Evolutionary conservation across 2,113 vertebrate genomes (phyloP).

Genomic region (Rhinoptilus africanus): DNA sequence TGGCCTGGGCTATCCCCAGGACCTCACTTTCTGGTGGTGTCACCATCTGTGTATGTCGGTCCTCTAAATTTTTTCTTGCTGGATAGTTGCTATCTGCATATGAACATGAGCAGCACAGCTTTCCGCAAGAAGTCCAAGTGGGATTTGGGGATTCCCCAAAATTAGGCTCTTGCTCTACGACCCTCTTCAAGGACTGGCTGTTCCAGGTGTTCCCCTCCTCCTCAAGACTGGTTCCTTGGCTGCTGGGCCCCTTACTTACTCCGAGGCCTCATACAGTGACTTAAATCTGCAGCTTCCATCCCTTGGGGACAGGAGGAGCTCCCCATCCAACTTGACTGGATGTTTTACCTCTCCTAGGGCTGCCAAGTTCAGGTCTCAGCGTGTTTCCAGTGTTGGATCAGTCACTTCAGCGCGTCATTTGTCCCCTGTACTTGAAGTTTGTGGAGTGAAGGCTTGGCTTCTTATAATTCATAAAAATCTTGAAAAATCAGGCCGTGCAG

Average conservation of each 20-base stretch:
- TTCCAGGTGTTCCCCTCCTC: background rate
- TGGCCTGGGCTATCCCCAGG: background rate
- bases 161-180: background rate
- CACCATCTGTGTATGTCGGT: background rate
- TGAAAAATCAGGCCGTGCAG: too few relatives aligned
- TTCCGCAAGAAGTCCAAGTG: background rate
- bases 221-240: background rate
- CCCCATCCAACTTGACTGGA: fast-evolving
- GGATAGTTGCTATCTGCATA: background rate
- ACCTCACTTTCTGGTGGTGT: background rate
- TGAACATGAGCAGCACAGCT: background rate
- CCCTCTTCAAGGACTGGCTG: background rate
- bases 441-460: background rate
- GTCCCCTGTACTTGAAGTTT: background rate
- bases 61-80: background rate
- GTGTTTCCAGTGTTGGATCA: background rate
- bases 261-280: background rate
- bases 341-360: background rate
- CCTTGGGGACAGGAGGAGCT: background rate
- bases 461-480: background rate
- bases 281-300: background rate
- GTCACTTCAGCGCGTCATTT: background rate
- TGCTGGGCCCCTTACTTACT: background rate
- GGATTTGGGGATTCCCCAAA: background rate
- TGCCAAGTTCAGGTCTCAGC: background rate